Percentiles rank a stretch among this genome's conserved stretches.
Evolutionary conservation across 2,797 vertebrate genomes (phyloP).

Genomic region (Octomys mimax): DNA sequence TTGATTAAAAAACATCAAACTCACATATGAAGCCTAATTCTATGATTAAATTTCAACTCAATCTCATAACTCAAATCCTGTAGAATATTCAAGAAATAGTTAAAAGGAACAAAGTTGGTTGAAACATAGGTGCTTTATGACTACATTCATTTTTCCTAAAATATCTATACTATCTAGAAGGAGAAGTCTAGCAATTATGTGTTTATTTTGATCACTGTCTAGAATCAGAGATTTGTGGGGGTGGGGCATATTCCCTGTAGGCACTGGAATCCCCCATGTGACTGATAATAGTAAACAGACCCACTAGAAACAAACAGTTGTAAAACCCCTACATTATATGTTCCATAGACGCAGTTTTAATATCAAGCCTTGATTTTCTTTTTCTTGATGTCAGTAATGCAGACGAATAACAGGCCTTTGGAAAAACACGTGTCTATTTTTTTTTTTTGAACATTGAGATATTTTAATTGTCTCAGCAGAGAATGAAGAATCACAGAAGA

Average conservation of each 20-base stretch:
- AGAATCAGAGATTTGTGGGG: constrained; percentile 36
- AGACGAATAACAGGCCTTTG: constrained; percentile 61
- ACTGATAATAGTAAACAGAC: constrained; percentile 52
- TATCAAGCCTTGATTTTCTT: constrained; percentile 54
- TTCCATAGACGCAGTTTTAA: constrained; percentile 39
- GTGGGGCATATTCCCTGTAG: not conserved
- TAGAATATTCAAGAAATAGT: constrained; percentile 5
- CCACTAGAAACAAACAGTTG: constrained; percentile 54
- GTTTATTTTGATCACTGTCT: constrained; percentile 37
- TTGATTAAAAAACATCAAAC: not conserved
- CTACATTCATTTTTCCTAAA: not conserved
- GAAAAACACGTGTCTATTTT: constrained; percentile 42
- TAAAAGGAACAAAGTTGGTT: constrained; percentile 24
- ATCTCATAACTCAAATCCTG: constrained; percentile 29
- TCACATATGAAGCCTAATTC: not conserved
- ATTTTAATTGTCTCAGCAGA: constrained; percentile 63
- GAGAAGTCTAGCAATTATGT: not conserved
- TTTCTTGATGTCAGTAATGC: constrained; percentile 52
- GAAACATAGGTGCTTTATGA: not conserved
- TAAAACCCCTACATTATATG: constrained; percentile 33
- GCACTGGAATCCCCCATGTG: not conserved
- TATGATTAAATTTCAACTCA: constrained; percentile 19
- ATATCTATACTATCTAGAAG: not conserved
- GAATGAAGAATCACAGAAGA: constrained; percentile 38
- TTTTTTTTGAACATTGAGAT: constrained; percentile 55